These are phyloP conservation scores for Varroa destructor DNA, from an alignment of 1,140 invertebrate genomes.

Conservation along the genomic window DNA sequence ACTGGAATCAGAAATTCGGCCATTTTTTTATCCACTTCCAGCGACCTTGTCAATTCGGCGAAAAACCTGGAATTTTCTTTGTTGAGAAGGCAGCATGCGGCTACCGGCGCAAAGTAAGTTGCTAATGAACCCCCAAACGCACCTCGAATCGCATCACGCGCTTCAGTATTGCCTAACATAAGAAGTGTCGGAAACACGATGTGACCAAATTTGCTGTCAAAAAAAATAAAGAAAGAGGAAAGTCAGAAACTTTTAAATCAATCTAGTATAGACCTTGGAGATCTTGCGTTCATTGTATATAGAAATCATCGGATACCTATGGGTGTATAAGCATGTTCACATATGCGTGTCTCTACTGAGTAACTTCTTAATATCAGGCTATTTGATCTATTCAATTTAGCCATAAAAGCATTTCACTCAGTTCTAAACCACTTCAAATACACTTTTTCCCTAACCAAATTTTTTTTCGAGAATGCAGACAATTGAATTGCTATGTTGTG, in stretches of 20 bases:
- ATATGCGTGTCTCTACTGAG: not conserved
- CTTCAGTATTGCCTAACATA: not conserved
- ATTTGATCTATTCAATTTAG: no score
- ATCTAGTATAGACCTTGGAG: not conserved
- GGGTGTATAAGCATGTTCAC: not conserved
- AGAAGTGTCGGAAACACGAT: not conserved
- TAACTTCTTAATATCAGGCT: no score
- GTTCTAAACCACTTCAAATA: no score
- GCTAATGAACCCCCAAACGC: not conserved
- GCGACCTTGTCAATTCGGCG: not conserved
- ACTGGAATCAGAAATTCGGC: not conserved
- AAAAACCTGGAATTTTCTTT: not conserved
- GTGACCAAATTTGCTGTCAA: slow-evolving; percentile 11
- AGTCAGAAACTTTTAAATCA: not conserved
- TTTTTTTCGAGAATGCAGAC: no score
- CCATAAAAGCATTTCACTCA: no score
- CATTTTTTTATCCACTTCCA: not conserved
- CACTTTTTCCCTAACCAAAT: no score
- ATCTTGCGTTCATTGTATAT: no score
- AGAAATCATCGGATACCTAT: no score
- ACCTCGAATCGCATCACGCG: not conserved
- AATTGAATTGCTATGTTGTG: no score
- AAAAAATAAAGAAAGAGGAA: not conserved
- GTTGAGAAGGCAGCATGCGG: not conserved
- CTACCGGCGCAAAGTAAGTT: not conserved